Conservation (phyloP, 2,113 vertebrate genomes). For the Neoarius graeffei region DNA sequence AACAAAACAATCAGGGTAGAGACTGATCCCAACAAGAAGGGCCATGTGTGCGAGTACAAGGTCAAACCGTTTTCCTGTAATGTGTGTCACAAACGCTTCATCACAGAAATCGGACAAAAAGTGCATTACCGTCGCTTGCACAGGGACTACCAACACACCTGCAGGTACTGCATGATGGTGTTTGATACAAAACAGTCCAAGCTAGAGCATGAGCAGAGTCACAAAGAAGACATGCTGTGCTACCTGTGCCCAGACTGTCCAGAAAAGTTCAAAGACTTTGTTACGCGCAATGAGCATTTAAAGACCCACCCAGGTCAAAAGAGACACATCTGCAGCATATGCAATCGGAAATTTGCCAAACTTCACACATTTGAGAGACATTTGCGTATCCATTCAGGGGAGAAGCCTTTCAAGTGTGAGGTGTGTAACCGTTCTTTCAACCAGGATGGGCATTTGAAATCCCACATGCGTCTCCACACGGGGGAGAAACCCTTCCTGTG, state of each 20-base stretch:
- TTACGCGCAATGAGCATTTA: conserved; percentile 4
- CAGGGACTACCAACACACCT: conserved; percentile 1
- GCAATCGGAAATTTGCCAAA: conserved; percentile 11
- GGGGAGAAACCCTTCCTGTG: conserved; percentile 31
- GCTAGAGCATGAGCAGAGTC: conserved; percentile 16
- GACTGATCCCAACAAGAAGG: conserved; percentile 10
- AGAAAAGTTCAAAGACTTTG: conserved; percentile 15
- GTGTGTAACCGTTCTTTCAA: conserved; percentile 13
- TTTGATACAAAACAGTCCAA: conserved; percentile 28
- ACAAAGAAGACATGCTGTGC: background rate
- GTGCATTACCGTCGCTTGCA: conserved; percentile 17
- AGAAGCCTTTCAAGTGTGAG: conserved; percentile 19
- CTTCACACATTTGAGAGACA: too few relatives aligned
- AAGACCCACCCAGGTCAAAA: conserved; percentile 20
- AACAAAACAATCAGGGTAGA: background rate
- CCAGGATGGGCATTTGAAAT: conserved; percentile 27
- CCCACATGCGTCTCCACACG: conserved; percentile 23
- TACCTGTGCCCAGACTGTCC: conserved; percentile 14
- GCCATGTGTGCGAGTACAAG: conserved; percentile 25
- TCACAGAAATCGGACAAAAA: conserved; percentile 13
- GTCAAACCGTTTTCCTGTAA: conserved; percentile 25
- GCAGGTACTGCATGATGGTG: conserved; percentile 22
- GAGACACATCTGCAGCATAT: background rate
- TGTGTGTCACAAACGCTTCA: conserved; percentile 9
- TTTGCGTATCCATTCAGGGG: conserved; percentile 7